Percentiles rank a stretch among this genome's conserved stretches.
phyloP scores from a whole-genome alignment of 2,797 vertebrate genomes.

The Hydrolagus colliei region DNA sequence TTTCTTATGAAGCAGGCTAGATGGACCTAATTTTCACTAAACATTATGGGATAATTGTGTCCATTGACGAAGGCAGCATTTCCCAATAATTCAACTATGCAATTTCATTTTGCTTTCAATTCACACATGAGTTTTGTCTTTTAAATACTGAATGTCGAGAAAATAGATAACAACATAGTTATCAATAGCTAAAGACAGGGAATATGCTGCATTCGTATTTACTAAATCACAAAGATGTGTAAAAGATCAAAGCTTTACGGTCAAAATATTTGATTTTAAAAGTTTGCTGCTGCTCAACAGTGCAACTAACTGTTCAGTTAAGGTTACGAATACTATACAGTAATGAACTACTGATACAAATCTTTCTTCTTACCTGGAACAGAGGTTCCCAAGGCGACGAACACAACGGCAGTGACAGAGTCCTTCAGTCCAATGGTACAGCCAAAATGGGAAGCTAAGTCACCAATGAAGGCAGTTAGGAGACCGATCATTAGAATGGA shows the following conservation, averaged over 20 bases:
- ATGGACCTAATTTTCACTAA: too few relatives aligned
- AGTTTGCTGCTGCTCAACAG: neutral
- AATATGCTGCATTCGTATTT: neutral
- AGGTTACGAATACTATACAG: neutral
- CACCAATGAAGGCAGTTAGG: slow-evolving; percentile 85
- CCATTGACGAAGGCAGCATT: neutral
- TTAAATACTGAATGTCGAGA: neutral
- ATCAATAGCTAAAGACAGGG: neutral
- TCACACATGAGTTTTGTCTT: neutral
- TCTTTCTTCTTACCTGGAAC: slow-evolving; percentile 72
- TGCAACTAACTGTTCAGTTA: neutral
- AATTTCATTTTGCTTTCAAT: neutral
- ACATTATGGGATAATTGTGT: too few relatives aligned
- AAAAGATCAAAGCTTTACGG: neutral
- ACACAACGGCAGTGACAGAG: slow-evolving; percentile 90
- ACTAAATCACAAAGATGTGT: neutral
- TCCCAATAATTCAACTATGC: neutral
- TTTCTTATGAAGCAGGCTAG: too few relatives aligned
- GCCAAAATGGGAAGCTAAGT: slow-evolving; percentile 92
- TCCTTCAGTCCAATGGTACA: slow-evolving; percentile 94
- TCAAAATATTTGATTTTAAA: neutral
- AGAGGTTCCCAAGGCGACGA: slow-evolving; percentile 86
- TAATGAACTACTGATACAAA: neutral
- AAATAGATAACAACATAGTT: neutral
- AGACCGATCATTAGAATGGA: slow-evolving; percentile 86